Conservation (phyloP, 2,797 vertebrate species). For the Benthosema pterotum region DNA sequence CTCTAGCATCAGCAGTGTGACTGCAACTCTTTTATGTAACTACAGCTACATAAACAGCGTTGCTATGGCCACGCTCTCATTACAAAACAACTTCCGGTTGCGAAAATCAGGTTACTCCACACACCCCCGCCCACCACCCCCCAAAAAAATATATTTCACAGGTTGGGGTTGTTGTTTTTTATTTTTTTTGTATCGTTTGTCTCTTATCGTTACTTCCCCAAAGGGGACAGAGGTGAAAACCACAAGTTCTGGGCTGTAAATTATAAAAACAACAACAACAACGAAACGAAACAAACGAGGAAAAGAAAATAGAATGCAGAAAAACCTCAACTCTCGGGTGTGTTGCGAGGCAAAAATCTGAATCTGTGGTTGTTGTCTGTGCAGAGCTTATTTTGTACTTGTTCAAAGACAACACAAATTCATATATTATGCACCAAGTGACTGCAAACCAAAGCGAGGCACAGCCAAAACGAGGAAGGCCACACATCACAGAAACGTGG, state of each 20-base stretch:
- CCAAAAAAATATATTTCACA: conserved; percentile 33
- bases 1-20: conserved; percentile 12
- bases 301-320: conserved; percentile 13
- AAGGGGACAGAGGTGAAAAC: conserved; percentile 69
- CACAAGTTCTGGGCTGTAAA: conserved; percentile 70
- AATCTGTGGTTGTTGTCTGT: neutral
- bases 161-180: conserved; percentile 59
- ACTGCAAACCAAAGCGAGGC: conserved; percentile 13
- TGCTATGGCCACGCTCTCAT: conserved; percentile 23
- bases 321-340: conserved; percentile 21
- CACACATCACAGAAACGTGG: neutral
- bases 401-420: neutral
- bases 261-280: conserved; percentile 48
- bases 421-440: conserved; percentile 24
- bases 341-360: too few relatives aligned
- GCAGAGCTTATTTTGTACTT: neutral
- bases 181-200: conserved; percentile 15
- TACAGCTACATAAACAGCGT: conserved; percentile 12
- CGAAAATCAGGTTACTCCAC: conserved; percentile 55
- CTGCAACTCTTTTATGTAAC: conserved; percentile 37
- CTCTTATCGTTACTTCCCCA: conserved; percentile 77
- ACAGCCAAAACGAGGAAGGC: conserved; percentile 1
- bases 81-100: conserved; percentile 68
- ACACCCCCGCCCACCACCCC: conserved; percentile 22
- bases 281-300: conserved; percentile 17